These are phyloP conservation scores for Eudiplozoon nipponicum DNA, from an alignment of 2,888 invertebrate species.

Conservation along the genomic window DNA sequence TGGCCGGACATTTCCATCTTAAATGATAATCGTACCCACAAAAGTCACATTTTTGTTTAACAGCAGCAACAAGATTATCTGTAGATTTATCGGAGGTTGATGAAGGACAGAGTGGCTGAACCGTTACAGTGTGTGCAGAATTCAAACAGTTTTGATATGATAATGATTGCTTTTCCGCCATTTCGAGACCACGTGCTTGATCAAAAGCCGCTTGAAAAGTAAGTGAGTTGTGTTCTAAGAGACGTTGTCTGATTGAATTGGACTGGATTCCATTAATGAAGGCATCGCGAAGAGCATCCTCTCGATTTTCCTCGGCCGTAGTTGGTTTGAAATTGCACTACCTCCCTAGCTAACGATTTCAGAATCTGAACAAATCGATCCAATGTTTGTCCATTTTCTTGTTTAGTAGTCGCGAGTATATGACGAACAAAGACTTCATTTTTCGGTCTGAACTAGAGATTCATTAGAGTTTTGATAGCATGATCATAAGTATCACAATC, in stretches of 20 bases:
- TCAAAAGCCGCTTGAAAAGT: slow-evolving; percentile 2
- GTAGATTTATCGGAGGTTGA: no score
- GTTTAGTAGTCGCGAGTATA: slow-evolving; percentile 4
- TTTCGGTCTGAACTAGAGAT: neutral
- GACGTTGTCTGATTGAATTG: slow-evolving; percentile 1
- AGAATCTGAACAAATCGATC: slow-evolving; percentile 8
- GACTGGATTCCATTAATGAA: slow-evolving; percentile 7
- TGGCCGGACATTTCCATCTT: no score
- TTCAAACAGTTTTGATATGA: no score
- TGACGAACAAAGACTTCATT: slow-evolving; percentile 8
- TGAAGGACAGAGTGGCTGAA: no score
- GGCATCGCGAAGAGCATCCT: slow-evolving; percentile 5
- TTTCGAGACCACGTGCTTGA: slow-evolving; percentile 6
- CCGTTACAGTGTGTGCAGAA: no score
- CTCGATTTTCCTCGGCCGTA: neutral
- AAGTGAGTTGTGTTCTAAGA: slow-evolving; percentile 1
- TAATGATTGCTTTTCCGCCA: slow-evolving; percentile 3
- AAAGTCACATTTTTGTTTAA: no score
- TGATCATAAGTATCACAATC: slow-evolving; percentile 5
- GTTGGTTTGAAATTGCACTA: slow-evolving; percentile 2
- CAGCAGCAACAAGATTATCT: no score
- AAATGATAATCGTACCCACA: no score
- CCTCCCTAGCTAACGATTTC: neutral
- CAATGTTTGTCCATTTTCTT: neutral
- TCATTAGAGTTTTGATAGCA: slow-evolving; percentile 1